phyloP scores from a whole-genome alignment of 2,797 vertebrate genomes.

The Falco berigora region DNA sequence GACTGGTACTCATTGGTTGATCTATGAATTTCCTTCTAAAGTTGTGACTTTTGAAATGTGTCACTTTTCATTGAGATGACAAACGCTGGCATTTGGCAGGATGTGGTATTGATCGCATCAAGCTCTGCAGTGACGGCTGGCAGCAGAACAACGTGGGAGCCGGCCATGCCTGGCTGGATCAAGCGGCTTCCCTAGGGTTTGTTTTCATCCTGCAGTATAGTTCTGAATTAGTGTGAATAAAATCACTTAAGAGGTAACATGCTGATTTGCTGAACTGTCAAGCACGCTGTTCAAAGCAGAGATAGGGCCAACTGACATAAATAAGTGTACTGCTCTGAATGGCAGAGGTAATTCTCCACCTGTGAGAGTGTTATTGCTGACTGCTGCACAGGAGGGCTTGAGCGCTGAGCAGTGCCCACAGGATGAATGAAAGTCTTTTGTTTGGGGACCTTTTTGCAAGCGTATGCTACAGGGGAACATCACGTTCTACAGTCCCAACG shows the following conservation, averaged over 20 bases:
- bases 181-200: background rate
- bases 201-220: background rate
- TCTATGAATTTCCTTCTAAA: background rate
- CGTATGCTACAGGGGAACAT: accelerated
- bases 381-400: background rate
- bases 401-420: background rate
- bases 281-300: background rate
- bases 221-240: background rate
- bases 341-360: background rate
- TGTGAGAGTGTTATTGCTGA: background rate
- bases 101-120: background rate
- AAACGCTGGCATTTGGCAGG: constrained; percentile 1
- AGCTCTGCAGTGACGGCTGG: background rate
- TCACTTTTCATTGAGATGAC: background rate
- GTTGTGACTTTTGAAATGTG: background rate
- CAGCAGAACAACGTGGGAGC: background rate
- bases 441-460: background rate
- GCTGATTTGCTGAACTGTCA: constrained; percentile 22
- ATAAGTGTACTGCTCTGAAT: background rate
- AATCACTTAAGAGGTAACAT: constrained; percentile 1
- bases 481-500: background rate
- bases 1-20: background rate
- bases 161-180: background rate
- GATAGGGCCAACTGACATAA: background rate
- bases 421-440: background rate